Evolutionary conservation across 1,140 invertebrate species (phyloP), one percentile per base, ranked within the genome.

Genomic region (Diachasmimorpha longicaudata): DNA sequence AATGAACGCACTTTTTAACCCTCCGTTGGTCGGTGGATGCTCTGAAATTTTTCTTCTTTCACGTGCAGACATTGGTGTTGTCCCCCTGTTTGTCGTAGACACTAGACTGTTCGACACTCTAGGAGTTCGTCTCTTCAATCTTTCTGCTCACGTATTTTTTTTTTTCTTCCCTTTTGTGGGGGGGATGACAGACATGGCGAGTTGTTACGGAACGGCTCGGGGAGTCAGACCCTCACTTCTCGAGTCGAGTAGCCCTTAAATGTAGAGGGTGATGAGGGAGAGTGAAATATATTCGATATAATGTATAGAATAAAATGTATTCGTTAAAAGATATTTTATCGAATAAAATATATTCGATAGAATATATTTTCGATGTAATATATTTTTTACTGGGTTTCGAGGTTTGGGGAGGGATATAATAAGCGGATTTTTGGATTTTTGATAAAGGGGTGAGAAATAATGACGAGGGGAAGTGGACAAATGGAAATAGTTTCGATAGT

Each of bases 121-220:
- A 11, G 4, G 4, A 42, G 39, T 42, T 42, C 39, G 39, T 19
- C 25, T 42, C 72, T 75, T 55, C 44, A 52, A 74, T 52, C 23
- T 31, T 79, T 77, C 78, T 79, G 55, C 25, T 68, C 46, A 58
- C 58, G 44, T 72, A 70, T 76, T 77, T 75, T 70, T 74, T 78
- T 75, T 67, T 71, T 8, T 55, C 78, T 42, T 52, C 5, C 16
- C 48, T 16, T 52, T 46, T 52, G 11, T 6, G 48, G 46, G 72
- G 72, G 68, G 72, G n/a, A 46, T 66, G 72, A 39, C 52, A 69
- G 67, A 69, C 36, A 69, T 42, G 31, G 63, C 8, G 23, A 16
- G 58, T 74, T 74, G 72, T 74, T 67, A 74, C 72, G 68, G 66
- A 63, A 36, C 72, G 31, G 31, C 31, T 31, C 6, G 6, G 31